Evolutionary conservation across 1,140 invertebrate species (phyloP).

Genomic region (Gerris buenoi): DNA sequence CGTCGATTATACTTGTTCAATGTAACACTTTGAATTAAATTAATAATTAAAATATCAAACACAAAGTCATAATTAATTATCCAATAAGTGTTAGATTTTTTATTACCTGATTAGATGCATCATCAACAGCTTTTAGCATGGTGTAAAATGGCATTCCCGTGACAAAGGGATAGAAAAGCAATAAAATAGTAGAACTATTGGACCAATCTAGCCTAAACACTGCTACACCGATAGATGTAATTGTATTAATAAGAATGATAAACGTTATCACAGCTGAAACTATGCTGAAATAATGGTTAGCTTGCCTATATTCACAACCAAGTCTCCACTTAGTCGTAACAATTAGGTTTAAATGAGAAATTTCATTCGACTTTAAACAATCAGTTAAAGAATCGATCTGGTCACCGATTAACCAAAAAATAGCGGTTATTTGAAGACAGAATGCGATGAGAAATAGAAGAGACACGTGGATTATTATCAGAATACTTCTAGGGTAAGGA

Average conservation of each 20-base stretch:
- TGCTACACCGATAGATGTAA: neutral
- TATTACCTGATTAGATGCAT: neutral
- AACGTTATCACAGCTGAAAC: neutral
- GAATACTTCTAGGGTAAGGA: neutral
- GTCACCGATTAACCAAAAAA: neutral
- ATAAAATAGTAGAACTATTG: neutral
- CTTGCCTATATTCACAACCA: neutral
- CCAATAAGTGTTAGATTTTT: too few species aligned
- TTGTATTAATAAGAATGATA: neutral
- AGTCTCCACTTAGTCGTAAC: neutral
- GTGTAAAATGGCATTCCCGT: neutral
- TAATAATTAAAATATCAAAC: too few species aligned
- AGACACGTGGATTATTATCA: neutral
- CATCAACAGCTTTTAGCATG: neutral
- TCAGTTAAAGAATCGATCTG: neutral
- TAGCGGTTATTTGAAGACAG: neutral
- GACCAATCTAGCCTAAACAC: neutral
- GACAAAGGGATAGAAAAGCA: neutral
- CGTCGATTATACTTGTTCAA: too few species aligned
- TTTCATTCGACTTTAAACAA: neutral
- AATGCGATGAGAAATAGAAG: neutral
- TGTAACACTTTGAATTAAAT: too few species aligned
- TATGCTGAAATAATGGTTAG: neutral
- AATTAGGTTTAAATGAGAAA: neutral
- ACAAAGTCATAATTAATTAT: too few species aligned